Evolutionary conservation across 2,113 vertebrate genomes (phyloP), one percentile per base, ranked within the genome.

Genomic region (Catagonus wagneri): DNA sequence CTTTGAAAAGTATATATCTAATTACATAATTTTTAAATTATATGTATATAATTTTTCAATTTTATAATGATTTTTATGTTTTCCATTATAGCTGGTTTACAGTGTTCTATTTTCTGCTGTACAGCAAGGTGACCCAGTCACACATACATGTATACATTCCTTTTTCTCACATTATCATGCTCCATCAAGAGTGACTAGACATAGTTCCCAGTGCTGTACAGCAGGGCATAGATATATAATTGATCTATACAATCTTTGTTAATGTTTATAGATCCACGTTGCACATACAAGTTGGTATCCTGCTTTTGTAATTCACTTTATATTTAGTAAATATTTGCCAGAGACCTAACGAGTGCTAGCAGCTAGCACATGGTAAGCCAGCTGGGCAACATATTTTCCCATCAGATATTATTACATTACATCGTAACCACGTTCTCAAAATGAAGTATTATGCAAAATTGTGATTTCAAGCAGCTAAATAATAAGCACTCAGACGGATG

Each of bases 391-490:
- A 1, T 56, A 66, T 92, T n/a, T n/a, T 72, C 6, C 19, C 66
- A 60, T 74, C n/a, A 65, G 39, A 63, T 1, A 61, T 52, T 92
- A 80, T 61, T 76, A 60, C 23, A 84, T 89, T 88, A 65, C 76
- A 68, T 34, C 65, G 12, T 78, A 63, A 63, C 12, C 23, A 65
- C 29, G 15, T 23, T 96, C 79, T 93, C 32, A 84, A 75, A 88
- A 85, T 95, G 61, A 76, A 80, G 61, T 34, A 78, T 60, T 68
- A 93, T 83, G 36, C 39, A 66, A 95, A 97, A 85, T 61, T 75
- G 56, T 65, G 50, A 85, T 83, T 88, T 92, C 34, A 93, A 93
- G 76, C 11, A 71, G 6, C 13, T 74, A 3, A 7, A 61, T 63
- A 79, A 32, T 32, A 89, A 69, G 91, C 83, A 29, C 14, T 80